phyloP scores from a whole-genome alignment of 1,140 invertebrate species.

The Plodia interpunctella region DNA sequence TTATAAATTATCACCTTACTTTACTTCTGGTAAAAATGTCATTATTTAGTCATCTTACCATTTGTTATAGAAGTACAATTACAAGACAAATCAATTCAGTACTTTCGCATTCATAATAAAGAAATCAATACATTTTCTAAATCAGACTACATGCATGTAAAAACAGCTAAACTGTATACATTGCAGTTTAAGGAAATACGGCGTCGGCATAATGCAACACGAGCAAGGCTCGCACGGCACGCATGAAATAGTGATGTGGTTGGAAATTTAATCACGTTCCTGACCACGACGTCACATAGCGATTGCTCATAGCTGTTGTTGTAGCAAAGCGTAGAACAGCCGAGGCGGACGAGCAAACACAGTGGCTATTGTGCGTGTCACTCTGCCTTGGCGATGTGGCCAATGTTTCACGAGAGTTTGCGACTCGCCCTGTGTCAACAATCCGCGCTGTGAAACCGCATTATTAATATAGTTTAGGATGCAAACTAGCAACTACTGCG shows the following conservation, averaged over 20 bases:
- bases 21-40: too few relatives aligned
- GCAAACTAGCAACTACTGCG: conserved; percentile 20
- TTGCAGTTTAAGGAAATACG: conserved; percentile 10
- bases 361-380: conserved; percentile 54
- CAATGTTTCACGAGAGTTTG: conserved; percentile 47
- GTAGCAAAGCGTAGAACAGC: conserved; percentile 24
- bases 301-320: conserved; percentile 30
- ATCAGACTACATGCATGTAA: not conserved
- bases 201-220: conserved; percentile 18
- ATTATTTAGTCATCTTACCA: too few relatives aligned
- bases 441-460: conserved; percentile 32
- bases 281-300: conserved; percentile 42
- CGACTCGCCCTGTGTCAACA: conserved; percentile 49
- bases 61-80: too few relatives aligned
- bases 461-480: conserved; percentile 26
- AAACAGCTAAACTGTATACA: not conserved
- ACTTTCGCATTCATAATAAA: too few relatives aligned
- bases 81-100: too few relatives aligned
- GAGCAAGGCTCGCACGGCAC: conserved; percentile 16
- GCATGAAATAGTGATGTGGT: conserved; percentile 44
- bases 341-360: conserved; percentile 41
- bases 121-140: not conserved
- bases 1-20: too few relatives aligned
- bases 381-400: conserved; percentile 30
- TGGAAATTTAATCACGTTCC: conserved; percentile 54